Conservation (phyloP, 2,888 invertebrate genomes). For the Melipona beecheii region DNA sequence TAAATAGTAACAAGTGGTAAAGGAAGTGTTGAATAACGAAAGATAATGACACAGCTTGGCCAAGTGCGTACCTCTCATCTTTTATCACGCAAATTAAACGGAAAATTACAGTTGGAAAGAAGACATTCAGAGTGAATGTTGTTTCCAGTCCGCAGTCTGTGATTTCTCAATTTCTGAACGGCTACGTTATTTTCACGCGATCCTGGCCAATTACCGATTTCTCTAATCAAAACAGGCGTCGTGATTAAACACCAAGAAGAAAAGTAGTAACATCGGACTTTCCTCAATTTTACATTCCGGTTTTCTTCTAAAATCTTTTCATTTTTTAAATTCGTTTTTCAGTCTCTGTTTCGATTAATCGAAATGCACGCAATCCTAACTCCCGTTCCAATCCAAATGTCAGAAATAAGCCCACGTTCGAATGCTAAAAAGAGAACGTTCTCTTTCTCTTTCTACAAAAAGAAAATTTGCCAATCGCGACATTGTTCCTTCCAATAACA, state of each 20-base stretch:
- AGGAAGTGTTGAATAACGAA: background rate
- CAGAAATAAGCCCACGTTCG: too few relatives aligned
- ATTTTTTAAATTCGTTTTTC: background rate
- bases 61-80: background rate
- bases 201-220: conserved; percentile 20
- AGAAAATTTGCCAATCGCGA: too few relatives aligned
- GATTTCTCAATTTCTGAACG: conserved; percentile 4
- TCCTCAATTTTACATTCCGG: background rate
- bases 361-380: too few relatives aligned
- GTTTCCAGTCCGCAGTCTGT: conserved; percentile 1
- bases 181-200: conserved; percentile 20
- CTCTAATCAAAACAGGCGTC: conserved; percentile 23
- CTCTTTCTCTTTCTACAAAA: too few relatives aligned
- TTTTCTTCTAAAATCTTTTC: background rate
- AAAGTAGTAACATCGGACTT: background rate
- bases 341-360: background rate
- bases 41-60: background rate
- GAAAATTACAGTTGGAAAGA: background rate
- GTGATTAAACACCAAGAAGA: conserved; percentile 6
- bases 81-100: background rate
- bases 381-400: too few relatives aligned
- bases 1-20: background rate
- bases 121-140: background rate
- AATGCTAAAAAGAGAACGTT: too few relatives aligned
- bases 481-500: background rate